These are phyloP conservation scores for Hedychridium roseum DNA, from an alignment of 2,888 invertebrate genomes.

Conservation along the genomic window DNA sequence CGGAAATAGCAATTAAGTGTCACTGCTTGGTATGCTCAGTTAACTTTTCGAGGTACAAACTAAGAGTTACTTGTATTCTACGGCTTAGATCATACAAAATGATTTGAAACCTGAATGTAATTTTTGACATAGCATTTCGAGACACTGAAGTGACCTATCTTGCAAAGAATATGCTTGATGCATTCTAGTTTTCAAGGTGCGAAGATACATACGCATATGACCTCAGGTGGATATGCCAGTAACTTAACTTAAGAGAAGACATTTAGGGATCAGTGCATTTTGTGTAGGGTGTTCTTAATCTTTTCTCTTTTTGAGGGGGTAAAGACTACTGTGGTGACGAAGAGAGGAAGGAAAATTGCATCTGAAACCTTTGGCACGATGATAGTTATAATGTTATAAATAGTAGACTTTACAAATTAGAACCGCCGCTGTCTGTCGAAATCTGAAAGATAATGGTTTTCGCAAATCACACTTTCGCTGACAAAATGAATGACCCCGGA, in stretches of 20 bases:
- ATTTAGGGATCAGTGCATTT: conserved; percentile 47
- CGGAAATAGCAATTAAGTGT: conserved; percentile 22
- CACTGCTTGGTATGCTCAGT: conserved; percentile 33
- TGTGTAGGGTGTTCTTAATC: conserved; percentile 50
- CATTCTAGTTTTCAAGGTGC: conserved; percentile 29
- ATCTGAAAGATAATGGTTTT: conserved; percentile 38
- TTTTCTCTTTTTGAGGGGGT: conserved; percentile 23
- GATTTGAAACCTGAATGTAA: conserved; percentile 33
- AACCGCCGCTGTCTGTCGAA: conserved; percentile 24
- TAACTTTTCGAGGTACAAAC: conserved; percentile 34
- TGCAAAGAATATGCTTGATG: conserved; percentile 28
- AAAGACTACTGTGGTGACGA: conserved; percentile 22
- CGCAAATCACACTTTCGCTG: conserved; percentile 20
- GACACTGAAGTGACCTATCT: conserved; percentile 50
- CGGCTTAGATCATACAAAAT: conserved; percentile 28
- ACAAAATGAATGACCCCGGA: conserved; percentile 12
- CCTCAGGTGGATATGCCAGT: conserved; percentile 27
- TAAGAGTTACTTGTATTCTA: conserved; percentile 27
- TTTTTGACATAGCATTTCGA: conserved; percentile 42
- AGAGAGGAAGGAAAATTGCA: conserved; percentile 18
- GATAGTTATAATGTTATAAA: background rate
- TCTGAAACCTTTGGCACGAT: conserved; percentile 7
- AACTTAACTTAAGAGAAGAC: conserved; percentile 30
- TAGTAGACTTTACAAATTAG: conserved; percentile 3
- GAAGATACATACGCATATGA: conserved; percentile 25